phyloP scores from a whole-genome alignment of 64 coral and sea anemone species.

The Catalaphyllia jardinei region DNA sequence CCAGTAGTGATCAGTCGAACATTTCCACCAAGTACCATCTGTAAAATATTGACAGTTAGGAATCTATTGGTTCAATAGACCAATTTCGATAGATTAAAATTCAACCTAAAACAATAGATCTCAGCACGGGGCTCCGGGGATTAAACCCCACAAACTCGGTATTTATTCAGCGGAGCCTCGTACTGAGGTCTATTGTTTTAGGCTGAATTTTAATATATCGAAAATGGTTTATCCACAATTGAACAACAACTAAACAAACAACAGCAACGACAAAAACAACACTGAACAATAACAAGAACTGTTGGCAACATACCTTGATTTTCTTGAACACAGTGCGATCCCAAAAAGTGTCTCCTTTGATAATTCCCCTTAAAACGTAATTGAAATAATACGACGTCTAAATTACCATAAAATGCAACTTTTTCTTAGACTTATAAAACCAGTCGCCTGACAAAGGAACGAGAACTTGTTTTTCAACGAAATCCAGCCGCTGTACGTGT shows the following conservation, averaged over 20 bases:
- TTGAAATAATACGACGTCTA: background rate
- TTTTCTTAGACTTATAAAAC: too few relatives aligned
- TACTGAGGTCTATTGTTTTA: too few relatives aligned
- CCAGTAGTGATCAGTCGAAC: slow-evolving; percentile 66
- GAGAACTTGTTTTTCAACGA: too few relatives aligned
- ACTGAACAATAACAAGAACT: background rate
- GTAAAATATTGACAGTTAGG: background rate
- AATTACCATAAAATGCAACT: too few relatives aligned
- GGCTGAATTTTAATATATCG: too few relatives aligned
- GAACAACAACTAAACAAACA: background rate
- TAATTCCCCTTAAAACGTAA: slow-evolving; percentile 49
- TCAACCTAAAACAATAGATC: too few relatives aligned
- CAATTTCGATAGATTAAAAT: too few relatives aligned
- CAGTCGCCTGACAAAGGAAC: too few relatives aligned
- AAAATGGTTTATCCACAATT: background rate
- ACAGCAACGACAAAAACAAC: background rate
- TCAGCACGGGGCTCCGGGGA: too few relatives aligned
- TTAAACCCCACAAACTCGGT: too few relatives aligned
- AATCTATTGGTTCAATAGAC: slow-evolving; percentile 12
- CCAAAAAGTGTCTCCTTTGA: slow-evolving; percentile 79
- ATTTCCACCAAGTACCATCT: slow-evolving; percentile 66
- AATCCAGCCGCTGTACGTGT: too few relatives aligned
- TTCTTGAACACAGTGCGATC: slow-evolving; percentile 84
- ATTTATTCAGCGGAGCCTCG: too few relatives aligned
- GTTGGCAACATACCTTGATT: slow-evolving; percentile 64